Base-by-base conservation (phyloP, 2,888 invertebrate species). In the Pachydiplax longipennis region DNA sequence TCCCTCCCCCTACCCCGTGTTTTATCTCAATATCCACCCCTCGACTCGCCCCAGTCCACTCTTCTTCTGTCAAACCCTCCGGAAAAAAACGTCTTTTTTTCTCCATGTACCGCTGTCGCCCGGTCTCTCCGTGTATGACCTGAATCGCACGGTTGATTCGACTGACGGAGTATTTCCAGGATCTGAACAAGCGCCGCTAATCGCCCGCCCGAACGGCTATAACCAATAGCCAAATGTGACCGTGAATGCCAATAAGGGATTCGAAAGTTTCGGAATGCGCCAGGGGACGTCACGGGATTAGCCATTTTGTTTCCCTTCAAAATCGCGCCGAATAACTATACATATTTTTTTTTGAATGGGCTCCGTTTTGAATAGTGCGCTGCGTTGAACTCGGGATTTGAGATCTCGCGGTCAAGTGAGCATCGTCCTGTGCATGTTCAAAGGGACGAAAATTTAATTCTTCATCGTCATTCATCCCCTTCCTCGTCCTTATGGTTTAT, bases 211-310 rank as follows among this genome's bases (percentile, higher is more conserved):
- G 22, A 15, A 18, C 25, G 53, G 82, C 44, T 22, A 83, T 83
- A 83, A 83, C 83, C 87, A 61, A 87, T 87, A 37, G 87, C 87
- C 13, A 58, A 48, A 61, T 87, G 87, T 87, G 83, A 83, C 58
- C 53, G 58, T 83, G 87, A 87, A 87, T 87, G 87, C 61, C 87
- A 87, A 87, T 87, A 65, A 65, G 40, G 87, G 65, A 65, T 37
- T 10, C 15, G 37, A 37, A 5, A 53, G 83, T n/a, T 53, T 12
- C 15, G 58, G 58, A 35, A 15, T 10, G 65, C 65, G 25, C 31
- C 73, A 25, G 12, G 73, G 73, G 10, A 31, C 31, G 31, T 22
- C 73, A 31, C 13, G 31, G 25, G 73, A 73, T 73, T 73, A 25
- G 73, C 73, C 25, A 12, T 73, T 31, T 25, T 73, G 73, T 13